phyloP scores from a whole-genome alignment of 1,140 invertebrate genomes.

The Aradophagus sp. region DNA sequence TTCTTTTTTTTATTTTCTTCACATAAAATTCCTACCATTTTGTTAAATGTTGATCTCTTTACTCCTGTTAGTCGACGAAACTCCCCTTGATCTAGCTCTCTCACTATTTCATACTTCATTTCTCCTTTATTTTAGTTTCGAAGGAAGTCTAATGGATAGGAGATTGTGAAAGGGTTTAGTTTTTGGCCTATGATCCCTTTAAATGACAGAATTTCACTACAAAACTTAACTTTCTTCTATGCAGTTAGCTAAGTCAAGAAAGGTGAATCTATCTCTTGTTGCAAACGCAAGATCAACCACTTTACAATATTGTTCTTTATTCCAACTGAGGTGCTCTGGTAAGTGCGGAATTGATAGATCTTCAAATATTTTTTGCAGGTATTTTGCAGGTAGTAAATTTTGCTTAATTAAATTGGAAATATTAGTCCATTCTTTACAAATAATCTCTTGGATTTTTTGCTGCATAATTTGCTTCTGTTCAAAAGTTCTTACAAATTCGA shows the following conservation, averaged over 20 bases:
- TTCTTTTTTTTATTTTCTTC: too few species aligned
- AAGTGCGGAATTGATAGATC: slow-evolving; percentile 19
- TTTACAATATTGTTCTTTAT: slow-evolving; percentile 21
- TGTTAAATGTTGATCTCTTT: too few species aligned
- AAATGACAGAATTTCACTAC: slow-evolving; percentile 25
- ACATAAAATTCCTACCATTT: too few species aligned
- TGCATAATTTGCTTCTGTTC: slow-evolving; percentile 19
- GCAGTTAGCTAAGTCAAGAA: slow-evolving; percentile 19
- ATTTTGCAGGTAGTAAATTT: slow-evolving; percentile 19
- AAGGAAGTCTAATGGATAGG: too few species aligned
- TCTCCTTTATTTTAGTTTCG: too few species aligned
- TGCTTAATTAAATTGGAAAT: slow-evolving; percentile 20
- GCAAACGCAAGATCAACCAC: slow-evolving; percentile 18
- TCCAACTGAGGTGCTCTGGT: slow-evolving; percentile 18
- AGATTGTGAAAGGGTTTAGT: slow-evolving; percentile 26
- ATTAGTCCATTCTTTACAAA: slow-evolving; percentile 20
- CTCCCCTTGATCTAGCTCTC: too few species aligned
- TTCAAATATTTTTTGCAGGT: slow-evolving; percentile 19
- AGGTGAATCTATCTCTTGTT: slow-evolving; percentile 20
- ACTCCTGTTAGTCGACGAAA: too few species aligned
- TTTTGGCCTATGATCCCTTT: slow-evolving; percentile 26
- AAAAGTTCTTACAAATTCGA: slow-evolving; percentile 19
- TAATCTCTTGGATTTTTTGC: slow-evolving; percentile 19
- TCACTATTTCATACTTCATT: too few species aligned
- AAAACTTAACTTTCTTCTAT: slow-evolving; percentile 5